Conservation (phyloP, 2,113 vertebrate species). For the Rousettus leschenaultii region DNA sequence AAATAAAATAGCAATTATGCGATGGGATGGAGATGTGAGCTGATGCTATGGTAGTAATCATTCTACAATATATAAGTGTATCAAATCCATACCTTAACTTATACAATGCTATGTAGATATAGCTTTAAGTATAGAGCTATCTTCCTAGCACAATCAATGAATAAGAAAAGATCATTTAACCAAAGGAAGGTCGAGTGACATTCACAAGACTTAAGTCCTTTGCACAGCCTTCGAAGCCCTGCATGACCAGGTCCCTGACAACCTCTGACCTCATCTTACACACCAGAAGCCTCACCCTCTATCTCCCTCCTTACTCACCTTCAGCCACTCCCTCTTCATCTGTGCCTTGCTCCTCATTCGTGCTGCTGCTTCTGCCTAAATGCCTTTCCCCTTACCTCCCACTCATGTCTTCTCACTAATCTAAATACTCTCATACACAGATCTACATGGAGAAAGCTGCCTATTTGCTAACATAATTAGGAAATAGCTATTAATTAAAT, state of each 20-base stretch:
- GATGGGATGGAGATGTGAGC: not conserved
- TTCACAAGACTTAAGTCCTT: not conserved
- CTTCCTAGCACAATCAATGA: not conserved
- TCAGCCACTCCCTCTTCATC: not conserved
- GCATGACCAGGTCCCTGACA: not conserved
- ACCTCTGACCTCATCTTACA: not conserved
- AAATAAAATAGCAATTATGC: not conserved
- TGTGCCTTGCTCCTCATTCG: not conserved
- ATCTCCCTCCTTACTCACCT: not conserved
- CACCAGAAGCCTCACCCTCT: not conserved
- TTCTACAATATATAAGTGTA: not conserved
- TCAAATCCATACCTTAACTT: not conserved
- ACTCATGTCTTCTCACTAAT: not conserved
- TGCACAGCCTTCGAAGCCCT: not conserved
- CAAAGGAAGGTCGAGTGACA: not conserved
- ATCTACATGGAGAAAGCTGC: not conserved
- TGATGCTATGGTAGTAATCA: not conserved
- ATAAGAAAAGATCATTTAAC: not conserved
- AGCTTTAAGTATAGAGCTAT: not conserved
- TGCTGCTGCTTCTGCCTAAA: not conserved
- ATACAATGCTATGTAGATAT: not conserved
- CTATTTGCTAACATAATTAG: slow-evolving; percentile 1
- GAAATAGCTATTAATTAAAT: not conserved
- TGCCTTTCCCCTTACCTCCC: not conserved
- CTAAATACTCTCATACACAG: not conserved